A percentile compares a stretch with the other conserved stretches of the same genome.
Evolutionary conservation across 2,113 vertebrate genomes (phyloP).

Genomic region (Balaeniceps rex): DNA sequence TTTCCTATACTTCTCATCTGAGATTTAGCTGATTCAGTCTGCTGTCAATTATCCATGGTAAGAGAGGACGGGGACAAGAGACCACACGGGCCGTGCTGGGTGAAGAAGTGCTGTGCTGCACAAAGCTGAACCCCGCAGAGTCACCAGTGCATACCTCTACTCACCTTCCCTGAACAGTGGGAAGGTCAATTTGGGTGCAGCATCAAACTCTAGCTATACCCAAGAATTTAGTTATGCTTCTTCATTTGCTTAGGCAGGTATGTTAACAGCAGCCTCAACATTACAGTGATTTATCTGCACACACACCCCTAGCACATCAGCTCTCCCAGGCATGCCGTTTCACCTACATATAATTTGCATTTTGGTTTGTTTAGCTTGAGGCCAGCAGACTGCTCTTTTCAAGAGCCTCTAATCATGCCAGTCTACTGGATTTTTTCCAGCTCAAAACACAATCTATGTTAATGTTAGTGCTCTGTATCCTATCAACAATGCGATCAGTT

Average conservation of each 20-base stretch:
- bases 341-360: background rate
- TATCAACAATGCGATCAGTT: background rate
- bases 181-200: background rate
- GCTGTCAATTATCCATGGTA: fast-evolving
- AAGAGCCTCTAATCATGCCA: background rate
- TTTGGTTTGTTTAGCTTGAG: background rate
- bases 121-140: background rate
- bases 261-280: fast-evolving
- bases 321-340: background rate
- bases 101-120: background rate
- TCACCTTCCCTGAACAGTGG: fast-evolving
- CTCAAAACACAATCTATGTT: background rate
- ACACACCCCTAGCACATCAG: background rate
- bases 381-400: background rate
- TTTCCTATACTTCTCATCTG: background rate
- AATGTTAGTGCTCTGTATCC: background rate
- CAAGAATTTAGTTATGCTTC: background rate
- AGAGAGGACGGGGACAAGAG: background rate
- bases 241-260: background rate
- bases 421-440: background rate
- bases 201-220: background rate
- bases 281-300: background rate
- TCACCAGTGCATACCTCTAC: fast-evolving
- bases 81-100: fast-evolving
- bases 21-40: background rate